These are phyloP conservation scores for Parnassius mnemosyne DNA, from an alignment of 2,888 invertebrate species.

Conservation along the genomic window DNA sequence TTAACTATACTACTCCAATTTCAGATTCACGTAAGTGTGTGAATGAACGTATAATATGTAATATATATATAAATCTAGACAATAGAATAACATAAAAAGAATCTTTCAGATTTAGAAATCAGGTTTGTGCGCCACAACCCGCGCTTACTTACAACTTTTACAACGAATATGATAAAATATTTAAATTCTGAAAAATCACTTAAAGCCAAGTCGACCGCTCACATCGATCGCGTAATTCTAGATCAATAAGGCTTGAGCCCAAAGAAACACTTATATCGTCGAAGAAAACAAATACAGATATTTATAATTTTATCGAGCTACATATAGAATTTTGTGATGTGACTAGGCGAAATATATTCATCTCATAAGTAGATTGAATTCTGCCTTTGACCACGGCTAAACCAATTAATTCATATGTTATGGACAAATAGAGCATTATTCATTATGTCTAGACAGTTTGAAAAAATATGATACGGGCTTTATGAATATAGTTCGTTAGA, in stretches of 20 bases:
- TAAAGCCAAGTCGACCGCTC: conserved; percentile 6
- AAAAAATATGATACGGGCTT: no score
- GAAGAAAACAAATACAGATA: background rate
- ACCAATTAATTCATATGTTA: no score
- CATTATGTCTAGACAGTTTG: no score
- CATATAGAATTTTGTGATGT: no score
- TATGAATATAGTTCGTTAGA: no score
- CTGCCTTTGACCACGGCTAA: no score
- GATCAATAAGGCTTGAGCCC: background rate
- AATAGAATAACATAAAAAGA: conserved; percentile 38
- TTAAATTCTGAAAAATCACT: conserved; percentile 22
- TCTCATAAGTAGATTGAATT: no score
- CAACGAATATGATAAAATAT: conserved; percentile 11
- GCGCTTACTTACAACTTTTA: conserved; percentile 30
- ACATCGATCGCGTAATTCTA: background rate
- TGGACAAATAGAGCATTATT: no score
- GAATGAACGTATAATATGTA: background rate
- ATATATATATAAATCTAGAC: conserved; percentile 13
- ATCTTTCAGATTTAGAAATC: conserved; percentile 54
- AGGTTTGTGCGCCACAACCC: conserved; percentile 55
- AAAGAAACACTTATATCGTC: background rate
- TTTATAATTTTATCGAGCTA: no score
- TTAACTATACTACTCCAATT: background rate
- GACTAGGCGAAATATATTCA: no score
- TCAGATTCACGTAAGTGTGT: background rate